Percentiles rank a stretch among this genome's conserved stretches.
Conservation (phyloP, 2,797 vertebrate species). For the Podargus strigoides region DNA sequence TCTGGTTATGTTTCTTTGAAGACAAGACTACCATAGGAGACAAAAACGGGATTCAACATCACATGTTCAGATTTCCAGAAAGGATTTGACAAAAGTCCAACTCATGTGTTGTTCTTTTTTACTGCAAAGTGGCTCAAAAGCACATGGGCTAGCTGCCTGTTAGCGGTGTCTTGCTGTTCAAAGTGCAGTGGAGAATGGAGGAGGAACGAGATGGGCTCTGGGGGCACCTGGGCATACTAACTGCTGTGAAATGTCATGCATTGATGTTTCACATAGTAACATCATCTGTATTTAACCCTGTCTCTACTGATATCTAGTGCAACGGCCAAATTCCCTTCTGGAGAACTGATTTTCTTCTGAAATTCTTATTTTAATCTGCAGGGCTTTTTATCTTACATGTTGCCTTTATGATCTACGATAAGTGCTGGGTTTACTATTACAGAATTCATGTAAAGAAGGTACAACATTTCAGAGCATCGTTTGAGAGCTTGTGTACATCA, state of each 20-base stretch:
- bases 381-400: accelerated
- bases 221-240: constrained; percentile 39
- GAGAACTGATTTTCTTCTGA: background rate
- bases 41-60: constrained; percentile 41
- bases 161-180: constrained; percentile 44
- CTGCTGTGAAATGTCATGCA: constrained; percentile 50
- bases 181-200: constrained; percentile 45
- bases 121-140: constrained; percentile 49
- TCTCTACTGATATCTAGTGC: background rate
- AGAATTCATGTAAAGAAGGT: background rate
- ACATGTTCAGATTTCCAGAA: constrained; percentile 45
- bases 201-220: constrained; percentile 33
- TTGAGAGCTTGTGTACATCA: background rate
- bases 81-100: constrained; percentile 36
- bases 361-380: background rate
- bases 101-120: constrained; percentile 34
- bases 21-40: constrained; percentile 7
- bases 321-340: background rate
- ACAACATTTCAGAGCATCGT: background rate
- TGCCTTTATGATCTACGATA: background rate
- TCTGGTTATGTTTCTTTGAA: constrained; percentile 54
- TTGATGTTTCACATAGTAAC: constrained; percentile 33
- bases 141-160: constrained; percentile 19
- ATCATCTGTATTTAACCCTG: constrained; percentile 7
- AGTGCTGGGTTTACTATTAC: background rate